phyloP scores from a whole-genome alignment of 2,113 vertebrate species.

The Oenanthe melanoleuca region DNA sequence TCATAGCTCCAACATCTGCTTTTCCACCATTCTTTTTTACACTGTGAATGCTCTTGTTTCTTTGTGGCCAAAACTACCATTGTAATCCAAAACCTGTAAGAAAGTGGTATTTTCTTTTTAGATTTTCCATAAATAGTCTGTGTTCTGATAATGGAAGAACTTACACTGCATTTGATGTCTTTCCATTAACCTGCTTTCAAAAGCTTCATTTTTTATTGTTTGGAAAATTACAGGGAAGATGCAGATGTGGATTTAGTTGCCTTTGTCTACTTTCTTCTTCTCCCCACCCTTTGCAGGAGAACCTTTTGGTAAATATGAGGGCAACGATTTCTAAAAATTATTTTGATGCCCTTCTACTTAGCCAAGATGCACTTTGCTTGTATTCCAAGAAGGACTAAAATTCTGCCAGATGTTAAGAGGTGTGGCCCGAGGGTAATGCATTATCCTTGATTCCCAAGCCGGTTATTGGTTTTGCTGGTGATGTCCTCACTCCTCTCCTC shows the following conservation, averaged over 20 bases:
- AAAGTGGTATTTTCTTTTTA: neutral
- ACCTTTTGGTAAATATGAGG: neutral
- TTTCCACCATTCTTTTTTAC: neutral
- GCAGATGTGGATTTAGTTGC: neutral
- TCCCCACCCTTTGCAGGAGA: neutral
- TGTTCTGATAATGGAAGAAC: neutral
- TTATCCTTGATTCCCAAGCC: neutral
- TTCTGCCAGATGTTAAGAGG: neutral
- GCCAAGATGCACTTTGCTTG: neutral
- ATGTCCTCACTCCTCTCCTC: fast-evolving
- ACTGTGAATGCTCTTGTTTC: neutral
- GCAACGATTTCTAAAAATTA: neutral
- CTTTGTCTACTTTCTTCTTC: neutral
- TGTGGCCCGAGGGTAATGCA: neutral
- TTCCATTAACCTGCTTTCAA: neutral
- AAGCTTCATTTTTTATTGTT: neutral
- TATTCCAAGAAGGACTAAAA: neutral
- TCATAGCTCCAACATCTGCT: neutral
- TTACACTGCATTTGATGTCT: neutral
- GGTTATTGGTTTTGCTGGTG: neutral
- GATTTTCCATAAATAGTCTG: neutral
- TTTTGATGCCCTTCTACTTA: neutral
- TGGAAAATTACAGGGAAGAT: neutral
- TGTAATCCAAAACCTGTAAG: neutral
- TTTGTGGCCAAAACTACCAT: neutral